Evolutionary conservation across 2,888 invertebrate species (phyloP), one percentile per base, ranked within the genome.

Genomic region (Parnassius orleans): DNA sequence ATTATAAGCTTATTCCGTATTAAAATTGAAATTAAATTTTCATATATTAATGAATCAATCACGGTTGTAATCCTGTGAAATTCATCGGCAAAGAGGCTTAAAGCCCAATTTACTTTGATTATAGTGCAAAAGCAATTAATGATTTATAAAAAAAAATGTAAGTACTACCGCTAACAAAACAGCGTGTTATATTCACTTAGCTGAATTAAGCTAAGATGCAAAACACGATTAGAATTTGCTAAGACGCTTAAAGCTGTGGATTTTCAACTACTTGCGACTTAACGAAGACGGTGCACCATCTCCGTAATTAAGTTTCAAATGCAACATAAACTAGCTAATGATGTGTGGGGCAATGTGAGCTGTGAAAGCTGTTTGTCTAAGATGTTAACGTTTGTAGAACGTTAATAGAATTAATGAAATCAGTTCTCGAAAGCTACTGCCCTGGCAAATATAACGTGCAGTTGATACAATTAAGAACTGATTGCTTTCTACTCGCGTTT

Each of bases 281-380:
- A 76, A 79, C 81, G 74, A 80, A 56, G 57, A 50, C 53, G 48
- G 52, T 47, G 54, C 51, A n/a, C 53, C 74, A 73, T 81, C 79
- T 80, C 78, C 78, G 85, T 86, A 83, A 84, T 81, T 88, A 83
- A 80, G 67, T 71, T 75, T 77, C 77, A 76, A 83, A 84, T 76
- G 72, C 76, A 79, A 84, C 83, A 86, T 87, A 86, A 86, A 87
- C 87, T 86, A 84, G 77, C 81, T 80, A 83, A 86, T 86, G 85
- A 86, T 83, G 85, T 78, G 80, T 80, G 74, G 77, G 77, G 77
- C 74, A 80, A 80, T 75, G 72, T 74, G 79, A 73, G 70, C 73
- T 76, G 76, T 61, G 65, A 68, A 59, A 48, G 54, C 33, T 44
- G 62, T 58, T 53, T 59, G 65, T 65, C 67, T 68, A 67, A 66